Evolutionary conservation across 2,113 vertebrate species (phyloP).

Genomic region (Anolis sagrei): DNA sequence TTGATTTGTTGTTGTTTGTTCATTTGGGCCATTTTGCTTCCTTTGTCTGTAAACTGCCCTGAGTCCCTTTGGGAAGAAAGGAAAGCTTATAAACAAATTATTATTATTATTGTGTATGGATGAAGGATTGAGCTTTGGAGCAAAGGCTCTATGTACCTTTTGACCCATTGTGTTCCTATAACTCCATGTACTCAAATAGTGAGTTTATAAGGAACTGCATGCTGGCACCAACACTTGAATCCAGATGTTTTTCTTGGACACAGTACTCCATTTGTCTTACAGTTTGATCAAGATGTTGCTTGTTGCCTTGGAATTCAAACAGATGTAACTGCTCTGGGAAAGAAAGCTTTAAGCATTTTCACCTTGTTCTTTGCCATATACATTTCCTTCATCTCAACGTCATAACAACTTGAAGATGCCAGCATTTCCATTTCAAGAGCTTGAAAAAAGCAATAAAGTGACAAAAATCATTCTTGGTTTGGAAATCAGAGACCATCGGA

Average conservation of each 20-base stretch:
- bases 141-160: background rate
- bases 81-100: no score
- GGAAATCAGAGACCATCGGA: conserved; percentile 34
- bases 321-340: conserved; percentile 47
- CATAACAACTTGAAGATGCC: conserved; percentile 37
- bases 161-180: conserved; percentile 1
- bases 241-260: conserved; percentile 72
- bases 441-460: conserved; percentile 36
- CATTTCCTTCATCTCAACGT: conserved; percentile 53
- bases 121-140: background rate
- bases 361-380: conserved; percentile 48
- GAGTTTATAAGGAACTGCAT: conserved; percentile 52
- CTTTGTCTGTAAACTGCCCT: no score
- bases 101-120: no score
- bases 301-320: conserved; percentile 53
- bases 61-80: no score
- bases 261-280: conserved; percentile 57
- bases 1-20: no score
- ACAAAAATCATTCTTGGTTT: conserved; percentile 35
- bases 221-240: conserved; percentile 66
- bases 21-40: no score
- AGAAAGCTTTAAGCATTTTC: conserved; percentile 53
- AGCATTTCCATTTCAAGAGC: conserved; percentile 38
- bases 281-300: conserved; percentile 55
- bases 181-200: conserved; percentile 53